Evolutionary conservation across 2,888 invertebrate species (phyloP).

Genomic region (Actias luna): DNA sequence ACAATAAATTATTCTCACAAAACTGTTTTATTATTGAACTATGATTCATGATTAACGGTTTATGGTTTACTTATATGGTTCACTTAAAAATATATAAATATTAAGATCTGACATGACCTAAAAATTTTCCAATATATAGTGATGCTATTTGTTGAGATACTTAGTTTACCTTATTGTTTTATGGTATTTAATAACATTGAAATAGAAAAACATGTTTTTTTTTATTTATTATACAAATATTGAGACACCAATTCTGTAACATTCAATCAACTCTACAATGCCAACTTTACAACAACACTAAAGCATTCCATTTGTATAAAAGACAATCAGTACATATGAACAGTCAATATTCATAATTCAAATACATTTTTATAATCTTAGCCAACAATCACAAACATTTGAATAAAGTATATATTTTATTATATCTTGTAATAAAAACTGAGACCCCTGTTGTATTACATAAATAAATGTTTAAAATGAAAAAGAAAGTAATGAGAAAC

Average conservation of each 20-base stretch:
- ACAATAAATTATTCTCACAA: background rate
- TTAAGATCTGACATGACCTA: no score
- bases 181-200: background rate
- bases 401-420: background rate
- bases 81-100: background rate
- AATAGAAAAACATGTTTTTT: conserved; percentile 15
- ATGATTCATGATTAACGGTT: background rate
- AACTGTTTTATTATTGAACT: background rate
- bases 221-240: conserved; percentile 51
- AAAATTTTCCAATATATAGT: no score
- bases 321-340: conserved; percentile 33
- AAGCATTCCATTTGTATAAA: conserved; percentile 25
- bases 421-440: background rate
- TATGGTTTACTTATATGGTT: background rate
- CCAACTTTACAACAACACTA: conserved; percentile 23
- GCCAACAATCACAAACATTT: background rate
- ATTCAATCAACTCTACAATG: conserved; percentile 35
- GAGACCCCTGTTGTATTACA: background rate
- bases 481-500: no score
- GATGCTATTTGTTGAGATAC: background rate
- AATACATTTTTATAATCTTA: conserved; percentile 10
- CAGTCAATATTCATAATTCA: conserved; percentile 11
- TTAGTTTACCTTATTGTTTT: background rate
- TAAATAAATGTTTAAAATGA: background rate
- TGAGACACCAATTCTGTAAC: conserved; percentile 27